phyloP scores from a whole-genome alignment of 2,797 vertebrate genomes.

The Decapterus maruadsi region DNA sequence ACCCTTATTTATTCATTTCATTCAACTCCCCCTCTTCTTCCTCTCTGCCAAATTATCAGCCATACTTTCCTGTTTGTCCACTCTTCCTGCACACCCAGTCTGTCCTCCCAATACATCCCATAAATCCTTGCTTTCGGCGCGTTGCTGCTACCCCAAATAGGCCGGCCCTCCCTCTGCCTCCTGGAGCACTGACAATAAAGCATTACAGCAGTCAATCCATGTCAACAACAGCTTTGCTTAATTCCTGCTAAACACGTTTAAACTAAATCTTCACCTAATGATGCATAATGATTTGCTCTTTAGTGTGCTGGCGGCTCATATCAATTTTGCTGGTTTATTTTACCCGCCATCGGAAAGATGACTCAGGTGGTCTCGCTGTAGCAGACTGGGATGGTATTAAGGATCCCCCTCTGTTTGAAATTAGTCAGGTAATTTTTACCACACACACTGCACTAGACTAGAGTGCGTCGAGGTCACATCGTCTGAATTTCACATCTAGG shows the following conservation, averaged over 20 bases:
- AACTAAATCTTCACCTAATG: slow-evolving; percentile 92
- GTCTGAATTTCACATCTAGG: neutral
- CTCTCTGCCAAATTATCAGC: slow-evolving; percentile 50
- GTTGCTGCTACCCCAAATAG: slow-evolving; percentile 76
- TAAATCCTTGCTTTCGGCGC: slow-evolving; percentile 86
- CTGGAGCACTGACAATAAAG: slow-evolving; percentile 90
- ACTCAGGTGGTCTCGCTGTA: slow-evolving; percentile 74
- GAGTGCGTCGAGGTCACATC: slow-evolving; percentile 10
- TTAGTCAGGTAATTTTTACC: slow-evolving; percentile 56
- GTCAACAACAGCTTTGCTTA: slow-evolving; percentile 92
- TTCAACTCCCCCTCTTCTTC: slow-evolving; percentile 30
- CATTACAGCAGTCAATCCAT: slow-evolving; percentile 92
- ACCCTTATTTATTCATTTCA: slow-evolving; percentile 24
- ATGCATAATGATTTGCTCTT: slow-evolving; percentile 90
- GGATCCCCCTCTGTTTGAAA: slow-evolving; percentile 57
- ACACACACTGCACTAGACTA: slow-evolving; percentile 2
- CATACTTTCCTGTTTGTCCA: slow-evolving; percentile 72
- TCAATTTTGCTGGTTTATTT: slow-evolving; percentile 82
- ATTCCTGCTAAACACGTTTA: slow-evolving; percentile 91
- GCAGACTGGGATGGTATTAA: slow-evolving; percentile 53
- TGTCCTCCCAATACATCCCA: slow-evolving; percentile 82
- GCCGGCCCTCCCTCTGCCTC: slow-evolving; percentile 85
- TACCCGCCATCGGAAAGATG: slow-evolving; percentile 66
- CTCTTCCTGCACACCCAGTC: slow-evolving; percentile 72
- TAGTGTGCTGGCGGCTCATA: slow-evolving; percentile 83